Percentiles rank a stretch among this genome's conserved stretches.
These are phyloP conservation scores for Zhengitettix transpicula DNA, from an alignment of 2,888 invertebrate genomes.

Conservation along the genomic window DNA sequence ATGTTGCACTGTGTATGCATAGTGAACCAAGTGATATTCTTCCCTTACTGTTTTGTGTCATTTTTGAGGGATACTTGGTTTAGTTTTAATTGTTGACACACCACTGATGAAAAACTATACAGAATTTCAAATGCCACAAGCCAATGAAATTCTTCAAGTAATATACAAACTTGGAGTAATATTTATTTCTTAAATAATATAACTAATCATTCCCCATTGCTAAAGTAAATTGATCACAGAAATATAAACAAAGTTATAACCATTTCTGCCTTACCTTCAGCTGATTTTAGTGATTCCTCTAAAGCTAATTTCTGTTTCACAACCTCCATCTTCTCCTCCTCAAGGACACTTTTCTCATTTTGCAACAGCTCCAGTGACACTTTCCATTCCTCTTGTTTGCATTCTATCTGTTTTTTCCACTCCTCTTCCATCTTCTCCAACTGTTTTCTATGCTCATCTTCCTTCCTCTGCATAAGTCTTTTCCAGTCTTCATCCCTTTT, in stretches of 20 bases:
- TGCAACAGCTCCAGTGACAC: conserved; percentile 42
- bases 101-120: too few species aligned
- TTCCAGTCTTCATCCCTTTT: conserved; percentile 40
- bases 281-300: conserved; percentile 41
- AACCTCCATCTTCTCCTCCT: conserved; percentile 38
- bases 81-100: too few species aligned
- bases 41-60: too few species aligned
- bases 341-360: conserved; percentile 31
- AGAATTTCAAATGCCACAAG: background rate
- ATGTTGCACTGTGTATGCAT: too few species aligned
- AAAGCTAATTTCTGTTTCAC: conserved; percentile 36
- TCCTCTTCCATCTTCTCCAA: conserved; percentile 27
- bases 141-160: background rate
- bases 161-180: background rate
- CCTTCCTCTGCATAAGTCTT: conserved; percentile 21
- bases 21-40: too few species aligned
- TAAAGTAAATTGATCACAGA: background rate
- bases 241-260: background rate
- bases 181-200: conserved; percentile 7
- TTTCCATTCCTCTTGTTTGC: conserved; percentile 51
- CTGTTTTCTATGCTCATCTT: conserved; percentile 16
- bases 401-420: conserved; percentile 32
- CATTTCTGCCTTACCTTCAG: conserved; percentile 40
- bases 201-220: background rate
- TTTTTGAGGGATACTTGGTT: too few species aligned